phyloP scores from a whole-genome alignment of 2,888 invertebrate species.

The Xestia sexstrigata region DNA sequence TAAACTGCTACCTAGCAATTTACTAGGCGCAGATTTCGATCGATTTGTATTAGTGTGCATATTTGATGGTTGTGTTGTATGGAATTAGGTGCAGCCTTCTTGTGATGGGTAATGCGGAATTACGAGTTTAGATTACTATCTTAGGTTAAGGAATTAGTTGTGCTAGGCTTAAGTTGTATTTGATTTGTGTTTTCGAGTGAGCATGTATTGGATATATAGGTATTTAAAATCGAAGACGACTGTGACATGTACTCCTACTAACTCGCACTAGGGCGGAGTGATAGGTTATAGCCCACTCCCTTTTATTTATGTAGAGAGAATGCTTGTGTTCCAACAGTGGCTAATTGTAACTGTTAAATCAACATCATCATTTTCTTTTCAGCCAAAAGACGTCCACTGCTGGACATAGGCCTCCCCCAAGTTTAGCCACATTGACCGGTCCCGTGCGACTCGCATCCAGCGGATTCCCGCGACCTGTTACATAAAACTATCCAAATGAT shows the following conservation, averaged over 20 bases:
- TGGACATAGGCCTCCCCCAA: too few species aligned
- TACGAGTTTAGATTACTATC: constrained; percentile 33
- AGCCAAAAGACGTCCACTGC: too few species aligned
- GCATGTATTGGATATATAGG: too few species aligned
- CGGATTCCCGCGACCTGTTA: too few species aligned
- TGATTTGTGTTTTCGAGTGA: neutral
- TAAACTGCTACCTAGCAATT: constrained; percentile 70
- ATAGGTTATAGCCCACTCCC: neutral
- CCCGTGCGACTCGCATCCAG: too few species aligned
- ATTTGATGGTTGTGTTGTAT: constrained; percentile 65
- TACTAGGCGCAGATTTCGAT: constrained; percentile 68
- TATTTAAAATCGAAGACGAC: neutral
- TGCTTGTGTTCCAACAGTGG: neutral
- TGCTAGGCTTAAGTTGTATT: neutral
- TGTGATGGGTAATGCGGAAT: constrained; percentile 42
- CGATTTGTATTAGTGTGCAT: constrained; percentile 64
- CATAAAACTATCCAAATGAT: neutral
- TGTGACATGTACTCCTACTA: neutral
- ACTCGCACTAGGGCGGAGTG: neutral
- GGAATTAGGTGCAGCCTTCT: constrained; percentile 69
- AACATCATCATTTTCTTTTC: too few species aligned
- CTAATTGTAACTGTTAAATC: neutral
- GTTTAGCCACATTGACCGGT: too few species aligned
- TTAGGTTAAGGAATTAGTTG: neutral
- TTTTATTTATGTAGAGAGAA: neutral